Evolutionary conservation across 2,113 vertebrate species (phyloP).

Genomic region (Oxyruncus cristatus): DNA sequence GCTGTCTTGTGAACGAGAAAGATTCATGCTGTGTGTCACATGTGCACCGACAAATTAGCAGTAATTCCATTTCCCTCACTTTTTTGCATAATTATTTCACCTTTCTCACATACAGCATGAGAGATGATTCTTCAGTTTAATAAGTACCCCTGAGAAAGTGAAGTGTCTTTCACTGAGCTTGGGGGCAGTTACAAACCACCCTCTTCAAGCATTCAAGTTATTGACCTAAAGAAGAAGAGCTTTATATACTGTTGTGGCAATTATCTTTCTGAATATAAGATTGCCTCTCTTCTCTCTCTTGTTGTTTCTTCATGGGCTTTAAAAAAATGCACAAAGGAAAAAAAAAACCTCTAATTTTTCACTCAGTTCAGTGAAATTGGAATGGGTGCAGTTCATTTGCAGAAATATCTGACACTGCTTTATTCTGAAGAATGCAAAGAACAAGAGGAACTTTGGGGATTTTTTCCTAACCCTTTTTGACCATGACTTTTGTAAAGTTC

Average conservation of each 20-base stretch:
- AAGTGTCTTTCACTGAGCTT: neutral
- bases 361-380: constrained; percentile 36
- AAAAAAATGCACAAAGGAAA: neutral
- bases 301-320: neutral
- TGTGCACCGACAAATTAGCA: neutral
- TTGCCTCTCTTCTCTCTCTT: neutral
- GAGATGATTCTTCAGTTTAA: neutral
- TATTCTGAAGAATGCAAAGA: constrained; percentile 40
- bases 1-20: neutral
- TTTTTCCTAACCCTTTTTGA: constrained; percentile 25
- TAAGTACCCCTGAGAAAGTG: neutral
- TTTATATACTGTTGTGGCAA: neutral
- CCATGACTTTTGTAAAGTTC: neutral
- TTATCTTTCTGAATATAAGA: neutral
- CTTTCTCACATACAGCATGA: neutral
- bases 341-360: neutral
- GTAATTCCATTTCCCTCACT: neutral
- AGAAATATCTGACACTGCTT: constrained; percentile 41
- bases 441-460: neutral
- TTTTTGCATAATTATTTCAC: neutral
- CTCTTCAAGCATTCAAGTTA: neutral
- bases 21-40: neutral
- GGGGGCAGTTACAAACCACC: neutral
- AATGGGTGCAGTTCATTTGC: neutral
- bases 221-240: neutral